phyloP scores from a whole-genome alignment of 1,140 invertebrate species.

The Apis laboriosa region DNA sequence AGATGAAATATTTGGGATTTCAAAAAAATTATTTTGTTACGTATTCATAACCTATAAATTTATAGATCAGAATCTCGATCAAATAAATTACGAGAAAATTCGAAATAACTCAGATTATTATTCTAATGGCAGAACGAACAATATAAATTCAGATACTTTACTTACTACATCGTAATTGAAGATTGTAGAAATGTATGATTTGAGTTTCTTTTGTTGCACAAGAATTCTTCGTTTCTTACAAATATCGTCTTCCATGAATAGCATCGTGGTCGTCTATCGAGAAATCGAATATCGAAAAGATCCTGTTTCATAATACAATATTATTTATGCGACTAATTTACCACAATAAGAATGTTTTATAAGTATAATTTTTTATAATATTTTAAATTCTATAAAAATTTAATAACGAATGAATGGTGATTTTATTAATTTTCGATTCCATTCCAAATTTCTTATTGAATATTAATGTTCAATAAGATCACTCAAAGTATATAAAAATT shows the following conservation, averaged over 20 bases:
- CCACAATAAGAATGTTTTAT: not conserved
- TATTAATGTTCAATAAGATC: not conserved
- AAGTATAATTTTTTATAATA: too few relatives aligned
- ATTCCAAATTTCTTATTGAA: not conserved
- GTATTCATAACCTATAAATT: too few relatives aligned
- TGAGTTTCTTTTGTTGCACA: not conserved
- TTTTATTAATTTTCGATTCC: not conserved
- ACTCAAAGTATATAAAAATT: too few relatives aligned
- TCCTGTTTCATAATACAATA: constrained; percentile 2
- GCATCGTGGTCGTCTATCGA: constrained; percentile 16
- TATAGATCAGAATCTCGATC: not conserved
- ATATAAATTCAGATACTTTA: not conserved
- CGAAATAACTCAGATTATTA: not conserved
- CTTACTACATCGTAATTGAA: not conserved
- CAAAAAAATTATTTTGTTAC: not conserved
- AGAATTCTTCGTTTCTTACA: not conserved
- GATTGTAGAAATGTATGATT: too few relatives aligned
- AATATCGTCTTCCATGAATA: constrained; percentile 10
- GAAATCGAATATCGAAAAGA: constrained; percentile 49
- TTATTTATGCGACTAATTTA: constrained; percentile 47
- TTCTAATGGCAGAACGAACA: not conserved
- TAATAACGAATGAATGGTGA: not conserved
- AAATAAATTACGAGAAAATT: not conserved
- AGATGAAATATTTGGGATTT: not conserved
- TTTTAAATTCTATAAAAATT: not conserved